Base-by-base conservation (phyloP, 2,888 invertebrate genomes). In the Hyalella azteca region DNA sequence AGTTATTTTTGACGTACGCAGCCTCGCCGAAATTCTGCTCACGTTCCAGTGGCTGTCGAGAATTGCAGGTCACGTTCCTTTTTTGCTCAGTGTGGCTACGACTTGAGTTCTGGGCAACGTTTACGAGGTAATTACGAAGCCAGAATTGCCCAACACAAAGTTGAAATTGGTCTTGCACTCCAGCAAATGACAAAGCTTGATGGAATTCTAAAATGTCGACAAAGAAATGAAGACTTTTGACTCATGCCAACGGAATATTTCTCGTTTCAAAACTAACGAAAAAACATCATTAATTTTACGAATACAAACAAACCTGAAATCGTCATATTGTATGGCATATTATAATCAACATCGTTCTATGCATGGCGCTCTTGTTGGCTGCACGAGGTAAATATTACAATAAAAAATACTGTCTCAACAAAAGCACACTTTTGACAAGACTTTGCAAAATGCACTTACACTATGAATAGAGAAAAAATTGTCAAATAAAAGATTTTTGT, bases 21-120 rank as follows among this genome's bases (percentile, higher is more conserved):
- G n/a, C n/a, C n/a, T n/a, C n/a, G n/a, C n/a, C n/a, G n/a, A 66
- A 66, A 36, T 66, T 66, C 66, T 29, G 19, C 32, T 66, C 66
- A 66, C 66, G 66, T 66, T 29, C 11, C 19, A 19, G 39, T 32
- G n/a, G 66, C 66, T 22, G 29, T 9, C 36, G 15, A n/a, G 66
- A 19, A 39, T 66, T 66, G 32, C 66, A 19, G 66, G 66, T 66
- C 66, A 66, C 66, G 66, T 66, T 45, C 36, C 9, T 36, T 2
- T 29, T 22, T 66, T 66, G 19, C 66, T 66, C 19, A 66, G 66
- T 66, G 66, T 66, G 66, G 66, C 36, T 66, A 36, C n/a, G 32
- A 36, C 36, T 9, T 22, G 66, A 66, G 66, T 29, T 29, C 66
- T 66, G 9, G 66, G 19, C 36, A 29, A 66, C 66, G 66, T 36